These are phyloP conservation scores for Andrena flavipes DNA, from an alignment of 2,888 invertebrate genomes.

Conservation along the genomic window DNA sequence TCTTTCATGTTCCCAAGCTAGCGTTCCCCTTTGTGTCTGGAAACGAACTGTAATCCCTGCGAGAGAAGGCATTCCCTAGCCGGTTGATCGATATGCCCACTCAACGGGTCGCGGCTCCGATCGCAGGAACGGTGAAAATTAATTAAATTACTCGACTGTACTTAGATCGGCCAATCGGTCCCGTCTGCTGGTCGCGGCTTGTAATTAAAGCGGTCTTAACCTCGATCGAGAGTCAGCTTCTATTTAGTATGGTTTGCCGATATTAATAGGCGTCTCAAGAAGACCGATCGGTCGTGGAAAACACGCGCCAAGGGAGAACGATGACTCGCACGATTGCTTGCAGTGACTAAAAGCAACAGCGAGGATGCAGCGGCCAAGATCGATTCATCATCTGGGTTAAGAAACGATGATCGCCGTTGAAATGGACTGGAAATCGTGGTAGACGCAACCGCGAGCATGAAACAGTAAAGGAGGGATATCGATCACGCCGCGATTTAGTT, in stretches of 20 bases:
- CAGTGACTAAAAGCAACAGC: neutral
- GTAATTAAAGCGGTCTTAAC: conserved; percentile 65
- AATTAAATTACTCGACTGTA: conserved; percentile 59
- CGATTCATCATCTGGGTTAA: conserved; percentile 52
- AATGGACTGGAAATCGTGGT: neutral
- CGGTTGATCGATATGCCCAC: conserved; percentile 56
- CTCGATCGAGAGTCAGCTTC: conserved; percentile 45
- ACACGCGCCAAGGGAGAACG: neutral
- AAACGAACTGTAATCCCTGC: conserved; percentile 8
- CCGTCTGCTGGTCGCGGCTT: conserved; percentile 10
- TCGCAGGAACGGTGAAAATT: conserved; percentile 58
- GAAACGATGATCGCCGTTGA: neutral
- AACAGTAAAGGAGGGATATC: neutral
- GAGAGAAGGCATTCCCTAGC: conserved; percentile 25
- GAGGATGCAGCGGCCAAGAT: neutral
- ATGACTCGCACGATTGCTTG: conserved; percentile 11
- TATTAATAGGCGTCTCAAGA: conserved; percentile 45
- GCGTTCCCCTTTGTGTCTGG: conserved; percentile 3
- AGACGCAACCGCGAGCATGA: conserved; percentile 13
- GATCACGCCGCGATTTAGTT: conserved; percentile 10
- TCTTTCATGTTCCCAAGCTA: too few relatives aligned
- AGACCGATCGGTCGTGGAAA: conserved; percentile 41
- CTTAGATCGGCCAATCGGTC: conserved; percentile 40
- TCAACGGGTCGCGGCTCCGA: conserved; percentile 23
- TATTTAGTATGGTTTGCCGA: conserved; percentile 31